These are phyloP conservation scores for Lineus longissimus DNA, from an alignment of 1,140 invertebrate genomes.

Conservation along the genomic window DNA sequence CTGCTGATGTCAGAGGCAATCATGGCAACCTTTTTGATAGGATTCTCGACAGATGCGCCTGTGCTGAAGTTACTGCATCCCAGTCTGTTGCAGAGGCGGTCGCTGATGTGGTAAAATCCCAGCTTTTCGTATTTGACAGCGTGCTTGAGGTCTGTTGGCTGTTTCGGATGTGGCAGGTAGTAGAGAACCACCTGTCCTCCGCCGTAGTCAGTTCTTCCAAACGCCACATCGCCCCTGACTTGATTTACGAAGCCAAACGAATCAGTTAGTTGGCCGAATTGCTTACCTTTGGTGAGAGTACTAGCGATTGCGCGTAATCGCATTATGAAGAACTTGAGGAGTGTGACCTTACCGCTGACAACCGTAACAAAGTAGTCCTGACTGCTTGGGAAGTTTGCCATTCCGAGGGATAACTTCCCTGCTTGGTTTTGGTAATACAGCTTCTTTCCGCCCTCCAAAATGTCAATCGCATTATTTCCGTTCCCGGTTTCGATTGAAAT, in stretches of 20 bases:
- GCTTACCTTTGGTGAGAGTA: conserved; percentile 30
- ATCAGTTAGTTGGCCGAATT: conserved; percentile 24
- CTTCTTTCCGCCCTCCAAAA: too few species aligned
- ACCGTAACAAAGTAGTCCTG: conserved; percentile 1
- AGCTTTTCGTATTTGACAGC: background rate
- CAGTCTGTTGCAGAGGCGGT: background rate
- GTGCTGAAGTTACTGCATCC: too few species aligned
- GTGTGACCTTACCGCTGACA: conserved; percentile 8
- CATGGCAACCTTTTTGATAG: too few species aligned
- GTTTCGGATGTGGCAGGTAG: background rate
- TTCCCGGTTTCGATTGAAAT: too few species aligned
- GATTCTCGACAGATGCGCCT: too few species aligned
- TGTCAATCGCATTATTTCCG: too few species aligned
- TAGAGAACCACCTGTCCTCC: conserved; percentile 23
- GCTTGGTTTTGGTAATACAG: too few species aligned
- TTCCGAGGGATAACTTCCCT: too few species aligned
- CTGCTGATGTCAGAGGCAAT: background rate
- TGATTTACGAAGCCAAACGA: conserved; percentile 26
- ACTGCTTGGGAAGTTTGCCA: background rate
- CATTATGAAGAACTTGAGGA: background rate
- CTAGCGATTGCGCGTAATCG: conserved; percentile 12
- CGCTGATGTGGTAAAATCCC: conserved; percentile 8
- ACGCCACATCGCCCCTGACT: conserved; percentile 30
- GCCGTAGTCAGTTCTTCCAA: conserved; percentile 28
- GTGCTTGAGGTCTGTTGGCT: background rate